A percentile compares a stretch with the other conserved stretches of the same genome.
These are phyloP conservation scores for Prunella strophiata DNA, from an alignment of 2,797 vertebrate genomes.

Conservation along the genomic window DNA sequence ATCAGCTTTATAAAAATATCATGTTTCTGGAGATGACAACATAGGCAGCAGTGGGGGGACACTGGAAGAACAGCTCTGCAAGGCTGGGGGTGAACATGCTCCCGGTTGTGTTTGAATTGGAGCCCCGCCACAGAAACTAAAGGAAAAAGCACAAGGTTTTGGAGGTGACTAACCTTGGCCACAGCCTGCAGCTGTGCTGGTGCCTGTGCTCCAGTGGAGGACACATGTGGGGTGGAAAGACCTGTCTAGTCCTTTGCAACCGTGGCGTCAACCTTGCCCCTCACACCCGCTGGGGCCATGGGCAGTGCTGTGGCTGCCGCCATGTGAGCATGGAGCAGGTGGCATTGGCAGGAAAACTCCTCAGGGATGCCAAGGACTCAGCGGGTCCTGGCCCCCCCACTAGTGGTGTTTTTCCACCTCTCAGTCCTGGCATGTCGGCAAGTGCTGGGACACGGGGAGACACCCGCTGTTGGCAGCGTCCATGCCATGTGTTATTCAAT, in stretches of 20 bases:
- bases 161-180: background rate
- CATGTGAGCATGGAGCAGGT: constrained; percentile 19
- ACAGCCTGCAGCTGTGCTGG: background rate
- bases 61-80: background rate
- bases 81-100: background rate
- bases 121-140: background rate
- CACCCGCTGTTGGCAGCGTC: fast-evolving
- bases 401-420: constrained; percentile 27
- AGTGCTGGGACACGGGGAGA: background rate
- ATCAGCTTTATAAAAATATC: background rate
- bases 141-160: background rate
- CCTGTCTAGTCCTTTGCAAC: background rate
- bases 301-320: background rate
- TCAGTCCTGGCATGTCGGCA: fast-evolving
- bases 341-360: background rate
- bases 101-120: background rate
- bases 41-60: background rate
- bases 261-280: fast-evolving
- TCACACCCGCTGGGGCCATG: fast-evolving
- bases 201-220: fast-evolving
- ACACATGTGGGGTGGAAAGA: background rate
- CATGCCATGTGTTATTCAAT: background rate
- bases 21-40: background rate
- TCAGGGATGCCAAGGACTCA: background rate
- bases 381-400: background rate